Evolutionary conservation across 2,113 vertebrate species (phyloP).

Genomic region (Gymnobelideus leadbeateri): DNA sequence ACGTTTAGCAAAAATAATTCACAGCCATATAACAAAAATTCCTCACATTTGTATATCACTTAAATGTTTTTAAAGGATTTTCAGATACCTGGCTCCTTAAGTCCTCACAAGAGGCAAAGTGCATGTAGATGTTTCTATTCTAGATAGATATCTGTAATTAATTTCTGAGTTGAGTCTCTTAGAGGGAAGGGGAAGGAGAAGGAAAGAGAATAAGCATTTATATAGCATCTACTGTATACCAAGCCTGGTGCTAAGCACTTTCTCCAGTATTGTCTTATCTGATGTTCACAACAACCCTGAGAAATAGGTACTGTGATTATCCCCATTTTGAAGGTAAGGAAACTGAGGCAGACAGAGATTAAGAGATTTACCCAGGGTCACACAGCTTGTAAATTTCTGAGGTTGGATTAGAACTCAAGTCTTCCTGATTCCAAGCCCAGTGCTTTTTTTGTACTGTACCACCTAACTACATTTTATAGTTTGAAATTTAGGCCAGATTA

Average conservation of each 20-base stretch:
- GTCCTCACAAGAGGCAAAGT: neutral
- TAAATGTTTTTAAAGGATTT: neutral
- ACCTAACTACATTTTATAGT: neutral
- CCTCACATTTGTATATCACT: neutral
- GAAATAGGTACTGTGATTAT: neutral
- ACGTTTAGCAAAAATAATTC: neutral
- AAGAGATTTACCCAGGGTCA: neutral
- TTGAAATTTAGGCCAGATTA: neutral
- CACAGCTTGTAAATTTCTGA: neutral
- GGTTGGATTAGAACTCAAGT: neutral
- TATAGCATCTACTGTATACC: neutral
- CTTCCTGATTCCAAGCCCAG: neutral
- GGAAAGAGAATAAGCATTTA: neutral
- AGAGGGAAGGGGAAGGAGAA: neutral
- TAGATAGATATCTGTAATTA: neutral
- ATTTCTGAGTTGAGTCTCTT: neutral
- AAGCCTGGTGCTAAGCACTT: neutral
- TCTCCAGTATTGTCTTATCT: neutral
- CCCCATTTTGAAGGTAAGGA: neutral
- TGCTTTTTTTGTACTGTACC: neutral
- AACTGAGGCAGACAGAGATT: neutral
- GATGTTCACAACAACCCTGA: neutral
- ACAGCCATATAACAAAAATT: neutral
- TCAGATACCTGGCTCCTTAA: neutral
- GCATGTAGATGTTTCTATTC: conserved; percentile 7